phyloP scores from a whole-genome alignment of 2,113 vertebrate genomes.

The Limnothrissa miodon region DNA sequence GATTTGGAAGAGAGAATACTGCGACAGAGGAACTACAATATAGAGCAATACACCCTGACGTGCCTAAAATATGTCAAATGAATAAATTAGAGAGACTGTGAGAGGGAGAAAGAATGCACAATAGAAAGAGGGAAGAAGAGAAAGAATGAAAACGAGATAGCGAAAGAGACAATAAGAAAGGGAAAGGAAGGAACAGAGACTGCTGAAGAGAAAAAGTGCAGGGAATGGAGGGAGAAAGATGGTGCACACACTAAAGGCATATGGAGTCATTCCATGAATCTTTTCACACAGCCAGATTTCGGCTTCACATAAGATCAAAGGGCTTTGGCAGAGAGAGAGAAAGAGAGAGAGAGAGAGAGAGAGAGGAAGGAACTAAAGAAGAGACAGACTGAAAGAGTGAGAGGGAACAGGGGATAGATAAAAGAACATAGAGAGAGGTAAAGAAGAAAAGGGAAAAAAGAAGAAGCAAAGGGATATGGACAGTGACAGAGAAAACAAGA shows the following conservation, averaged over 20 bases:
- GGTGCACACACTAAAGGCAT: conserved; percentile 10
- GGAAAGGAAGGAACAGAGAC: background rate
- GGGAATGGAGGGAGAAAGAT: background rate
- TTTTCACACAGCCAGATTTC: conserved; percentile 2
- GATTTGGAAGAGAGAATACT: background rate
- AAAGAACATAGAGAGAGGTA: background rate
- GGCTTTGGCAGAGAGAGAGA: conserved; percentile 11
- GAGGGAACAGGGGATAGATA: background rate
- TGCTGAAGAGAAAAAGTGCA: background rate
- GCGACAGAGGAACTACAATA: background rate
- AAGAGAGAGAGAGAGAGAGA: conserved; percentile 3
- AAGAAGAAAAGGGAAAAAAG: conserved; percentile 6
- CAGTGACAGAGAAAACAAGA: background rate
- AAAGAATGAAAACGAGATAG: background rate
- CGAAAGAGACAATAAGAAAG: background rate
- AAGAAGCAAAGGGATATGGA: background rate
- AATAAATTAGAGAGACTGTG: background rate
- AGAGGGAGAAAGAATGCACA: background rate
- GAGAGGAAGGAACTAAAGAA: background rate
- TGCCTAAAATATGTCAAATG: background rate
- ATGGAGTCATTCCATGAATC: conserved; percentile 11
- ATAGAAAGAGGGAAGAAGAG: background rate
- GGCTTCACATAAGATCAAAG: conserved; percentile 10
- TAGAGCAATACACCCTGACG: background rate
- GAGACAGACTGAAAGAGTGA: conserved; percentile 20